Base-by-base conservation (phyloP, 2,888 invertebrate genomes). In the Keiferia lycopersicella region DNA sequence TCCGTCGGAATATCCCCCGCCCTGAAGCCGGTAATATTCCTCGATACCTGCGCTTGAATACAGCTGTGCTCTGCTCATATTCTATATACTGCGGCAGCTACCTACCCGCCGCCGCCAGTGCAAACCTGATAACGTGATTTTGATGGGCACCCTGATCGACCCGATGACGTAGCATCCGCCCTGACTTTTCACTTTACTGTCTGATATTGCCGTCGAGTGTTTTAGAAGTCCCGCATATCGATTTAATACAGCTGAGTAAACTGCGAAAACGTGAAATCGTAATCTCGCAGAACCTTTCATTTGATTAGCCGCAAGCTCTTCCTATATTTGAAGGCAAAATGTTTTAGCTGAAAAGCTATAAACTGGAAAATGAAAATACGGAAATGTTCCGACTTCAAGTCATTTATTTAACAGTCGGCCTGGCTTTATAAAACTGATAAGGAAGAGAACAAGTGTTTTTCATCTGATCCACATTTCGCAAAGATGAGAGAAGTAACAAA, bases 51-150 rank as follows among this genome's bases (percentile, higher is more conserved):
- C 73, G 75, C 76, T 78, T 41, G 41, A 41, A 41, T 41, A 41
- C 41, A 41, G 38, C 26, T 14, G 53, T 53, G 53, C 14, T 26
- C 50, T 11, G 53, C 12, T 14, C 22, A 26, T 22, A 53, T 53
- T 12, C 26, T 14, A 26, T 22, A 53, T 53, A 22, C 26, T 14
- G 22, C 53, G 14, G 14, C 53, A 16, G 53, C 26, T 22, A 53
- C 53, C 12, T 22, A 53, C 53, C 16, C 18, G 11, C 41, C 38
- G 79, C 75, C 74, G 74, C 75, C 74, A 74, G 78, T 74, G 75
- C 73, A 71, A 70, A 73, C 68, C 75, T 76, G 81, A 81, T 84
- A 84, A 84, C 83, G 79, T 68, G 81, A 81, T 78, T 84, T 81
- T 85, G 82, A 86, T 79, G 85, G 82, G 79, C 78, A 77, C 71